A percentile compares a stretch with the other conserved stretches of the same genome.
Conservation (phyloP, 2,797 vertebrate species). For the Pseudochromis fuscus region DNA sequence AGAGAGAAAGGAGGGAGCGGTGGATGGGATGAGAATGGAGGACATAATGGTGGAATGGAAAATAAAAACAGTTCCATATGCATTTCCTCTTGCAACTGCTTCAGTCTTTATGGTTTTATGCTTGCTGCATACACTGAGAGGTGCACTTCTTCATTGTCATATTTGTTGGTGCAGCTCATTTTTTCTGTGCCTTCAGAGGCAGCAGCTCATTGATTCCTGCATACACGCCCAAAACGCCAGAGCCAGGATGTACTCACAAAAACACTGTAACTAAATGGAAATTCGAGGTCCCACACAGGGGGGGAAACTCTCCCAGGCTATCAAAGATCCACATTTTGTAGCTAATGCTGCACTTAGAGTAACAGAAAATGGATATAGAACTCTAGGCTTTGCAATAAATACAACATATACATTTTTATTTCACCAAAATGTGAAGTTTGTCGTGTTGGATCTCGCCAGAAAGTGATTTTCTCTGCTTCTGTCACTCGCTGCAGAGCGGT, state of each 20-base stretch:
- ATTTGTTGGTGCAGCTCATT: constrained; percentile 86
- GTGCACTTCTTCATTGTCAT: constrained; percentile 88
- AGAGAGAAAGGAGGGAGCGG: constrained; percentile 38
- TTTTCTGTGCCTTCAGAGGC: constrained; percentile 84
- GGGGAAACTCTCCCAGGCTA: constrained; percentile 29
- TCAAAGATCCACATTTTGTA: constrained; percentile 56
- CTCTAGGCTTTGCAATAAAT: no score
- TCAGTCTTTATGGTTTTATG: constrained; percentile 81
- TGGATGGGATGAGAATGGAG: constrained; percentile 78
- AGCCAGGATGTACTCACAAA: constrained; percentile 73
- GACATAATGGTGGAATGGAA: constrained; percentile 78
- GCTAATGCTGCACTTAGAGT: constrained; percentile 25
- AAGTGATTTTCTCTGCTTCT: constrained; percentile 28
- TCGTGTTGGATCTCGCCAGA: constrained; percentile 20
- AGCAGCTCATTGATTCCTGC: constrained; percentile 86
- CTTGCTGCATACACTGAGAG: constrained; percentile 84
- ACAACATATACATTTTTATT: no score
- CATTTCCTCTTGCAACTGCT: constrained; percentile 75
- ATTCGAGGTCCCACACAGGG: constrained; percentile 37
- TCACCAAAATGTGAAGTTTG: constrained; percentile 20
- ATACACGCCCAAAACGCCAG: constrained; percentile 75
- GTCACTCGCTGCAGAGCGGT: constrained; percentile 42
- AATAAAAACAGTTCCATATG: constrained; percentile 85
- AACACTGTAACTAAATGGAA: constrained; percentile 68
- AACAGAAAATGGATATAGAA: constrained; percentile 3